Percentiles rank a stretch among this genome's conserved stretches.
Evolutionary conservation across 2,888 invertebrate genomes (phyloP).

Genomic region (Eristalis intricaria): DNA sequence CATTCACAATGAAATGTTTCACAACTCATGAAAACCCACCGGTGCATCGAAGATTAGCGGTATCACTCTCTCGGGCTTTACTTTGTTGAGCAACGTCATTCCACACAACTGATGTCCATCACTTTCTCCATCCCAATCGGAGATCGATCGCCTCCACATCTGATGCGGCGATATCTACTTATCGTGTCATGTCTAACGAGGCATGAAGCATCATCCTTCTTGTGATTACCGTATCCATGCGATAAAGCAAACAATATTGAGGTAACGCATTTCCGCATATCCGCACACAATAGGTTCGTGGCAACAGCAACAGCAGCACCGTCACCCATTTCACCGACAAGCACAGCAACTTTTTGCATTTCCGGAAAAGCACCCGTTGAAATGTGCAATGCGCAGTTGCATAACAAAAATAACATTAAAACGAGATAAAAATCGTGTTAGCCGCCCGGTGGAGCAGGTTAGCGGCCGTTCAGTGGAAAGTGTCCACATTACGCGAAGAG

Average conservation of each 20-base stretch:
- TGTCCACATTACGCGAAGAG: slow-evolving; percentile 9
- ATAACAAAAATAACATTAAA: slow-evolving; percentile 11
- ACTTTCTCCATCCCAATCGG: neutral
- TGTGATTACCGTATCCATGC: neutral
- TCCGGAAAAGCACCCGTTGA: slow-evolving; percentile 46
- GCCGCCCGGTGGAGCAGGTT: slow-evolving; percentile 22
- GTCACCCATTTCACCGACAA: slow-evolving; percentile 23
- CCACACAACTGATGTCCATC: neutral
- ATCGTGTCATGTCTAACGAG: neutral
- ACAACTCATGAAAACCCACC: neutral
- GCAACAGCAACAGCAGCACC: neutral
- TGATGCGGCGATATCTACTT: neutral
- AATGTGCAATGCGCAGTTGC: slow-evolving; percentile 33
- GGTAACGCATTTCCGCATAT: slow-evolving; percentile 37
- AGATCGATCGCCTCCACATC: neutral
- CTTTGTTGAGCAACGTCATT: neutral
- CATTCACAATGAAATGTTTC: neutral
- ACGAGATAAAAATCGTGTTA: neutral
- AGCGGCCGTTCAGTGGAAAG: slow-evolving; percentile 33
- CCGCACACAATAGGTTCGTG: neutral
- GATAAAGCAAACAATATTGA: neutral
- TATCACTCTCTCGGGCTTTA: neutral
- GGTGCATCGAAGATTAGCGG: neutral
- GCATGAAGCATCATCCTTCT: no score
- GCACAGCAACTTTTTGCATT: slow-evolving; percentile 43